phyloP scores from a whole-genome alignment of 2,113 vertebrate genomes.

The Hyaena hyaena region DNA sequence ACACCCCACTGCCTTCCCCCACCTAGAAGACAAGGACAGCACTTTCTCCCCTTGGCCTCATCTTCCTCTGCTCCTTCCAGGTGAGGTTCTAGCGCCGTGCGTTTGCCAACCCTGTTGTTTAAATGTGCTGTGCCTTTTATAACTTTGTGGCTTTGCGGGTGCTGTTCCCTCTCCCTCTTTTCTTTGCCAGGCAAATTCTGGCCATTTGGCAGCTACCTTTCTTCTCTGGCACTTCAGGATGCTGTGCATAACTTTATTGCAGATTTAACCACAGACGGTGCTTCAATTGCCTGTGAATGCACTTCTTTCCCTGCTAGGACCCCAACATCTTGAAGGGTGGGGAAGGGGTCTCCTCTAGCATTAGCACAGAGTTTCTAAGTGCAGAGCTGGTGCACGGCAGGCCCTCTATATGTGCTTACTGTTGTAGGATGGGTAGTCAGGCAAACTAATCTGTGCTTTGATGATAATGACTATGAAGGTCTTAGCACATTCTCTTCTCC shows the following conservation, averaged over 20 bases:
- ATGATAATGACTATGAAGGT: neutral
- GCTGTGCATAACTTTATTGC: rapidly evolving
- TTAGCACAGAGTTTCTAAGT: neutral
- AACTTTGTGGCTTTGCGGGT: neutral
- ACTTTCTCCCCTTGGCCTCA: too few relatives aligned
- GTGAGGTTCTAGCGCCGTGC: too few relatives aligned
- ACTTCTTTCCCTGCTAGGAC: neutral
- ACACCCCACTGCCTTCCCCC: rapidly evolving
- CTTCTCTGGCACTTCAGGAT: neutral
- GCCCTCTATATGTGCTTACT: neutral
- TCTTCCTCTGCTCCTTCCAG: neutral
- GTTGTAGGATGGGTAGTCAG: rapidly evolving
- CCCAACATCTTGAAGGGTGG: rapidly evolving
- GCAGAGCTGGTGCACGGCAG: neutral
- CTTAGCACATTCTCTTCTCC: neutral
- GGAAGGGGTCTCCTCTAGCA: neutral
- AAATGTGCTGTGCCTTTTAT: rapidly evolving
- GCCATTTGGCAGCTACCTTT: rapidly evolving
- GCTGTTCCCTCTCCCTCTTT: neutral
- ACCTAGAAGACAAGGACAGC: neutral
- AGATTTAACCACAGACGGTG: too few relatives aligned
- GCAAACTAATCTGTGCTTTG: neutral
- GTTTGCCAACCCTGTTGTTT: rapidly evolving
- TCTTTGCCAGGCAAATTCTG: neutral
- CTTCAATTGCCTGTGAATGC: too few relatives aligned